phyloP scores from a whole-genome alignment of 2,888 invertebrate species.

The Tinea pellionella region DNA sequence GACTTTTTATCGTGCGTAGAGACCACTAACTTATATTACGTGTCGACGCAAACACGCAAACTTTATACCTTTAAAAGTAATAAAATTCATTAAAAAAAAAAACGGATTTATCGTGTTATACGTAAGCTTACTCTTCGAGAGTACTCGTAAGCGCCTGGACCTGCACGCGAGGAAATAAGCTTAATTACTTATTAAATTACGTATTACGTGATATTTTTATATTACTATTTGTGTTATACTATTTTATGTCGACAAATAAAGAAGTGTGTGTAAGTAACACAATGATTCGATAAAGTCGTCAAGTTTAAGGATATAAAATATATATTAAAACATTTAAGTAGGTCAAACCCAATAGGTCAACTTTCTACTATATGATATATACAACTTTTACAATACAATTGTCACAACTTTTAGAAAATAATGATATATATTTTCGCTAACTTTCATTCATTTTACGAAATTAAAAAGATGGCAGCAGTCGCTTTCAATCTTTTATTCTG shows the following conservation, averaged over 20 bases:
- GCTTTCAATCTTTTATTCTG: neutral
- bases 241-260: too few relatives aligned
- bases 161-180: neutral
- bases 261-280: neutral
- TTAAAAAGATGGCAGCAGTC: neutral
- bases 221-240: too few relatives aligned
- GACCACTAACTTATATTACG: slow-evolving; percentile 37
- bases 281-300: neutral
- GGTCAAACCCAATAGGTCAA: neutral
- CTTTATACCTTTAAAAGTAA: slow-evolving; percentile 23
- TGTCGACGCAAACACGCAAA: slow-evolving; percentile 33
- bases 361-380: neutral
- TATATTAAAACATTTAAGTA: neutral
- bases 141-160: slow-evolving; percentile 33
- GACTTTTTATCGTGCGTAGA: slow-evolving; percentile 32
- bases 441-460: too few relatives aligned
- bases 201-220: too few relatives aligned
- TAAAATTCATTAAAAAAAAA: slow-evolving; percentile 30
- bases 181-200: neutral
- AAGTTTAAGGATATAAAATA: neutral
- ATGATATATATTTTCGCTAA: too few relatives aligned
- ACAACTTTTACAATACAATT: too few relatives aligned
- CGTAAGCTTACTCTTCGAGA: slow-evolving; percentile 24
- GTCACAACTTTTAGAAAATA: too few relatives aligned
- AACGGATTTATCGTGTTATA: slow-evolving; percentile 24